Conservation (phyloP, 2,888 invertebrate species). For the Pherbina coryleti region DNA sequence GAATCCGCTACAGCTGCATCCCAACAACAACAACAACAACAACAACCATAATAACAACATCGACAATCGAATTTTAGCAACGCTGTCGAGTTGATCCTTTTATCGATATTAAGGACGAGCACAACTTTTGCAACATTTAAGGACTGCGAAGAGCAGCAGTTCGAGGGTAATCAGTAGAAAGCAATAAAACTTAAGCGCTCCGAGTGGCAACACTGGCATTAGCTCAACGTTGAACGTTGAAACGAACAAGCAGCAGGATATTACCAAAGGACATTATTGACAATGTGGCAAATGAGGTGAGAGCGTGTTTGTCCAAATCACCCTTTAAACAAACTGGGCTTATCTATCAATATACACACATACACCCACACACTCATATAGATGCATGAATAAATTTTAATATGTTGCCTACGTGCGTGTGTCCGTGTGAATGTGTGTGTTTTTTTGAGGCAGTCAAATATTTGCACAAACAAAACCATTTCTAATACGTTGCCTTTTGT, state of each 20-base stretch:
- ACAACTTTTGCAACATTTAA: neutral
- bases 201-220: neutral
- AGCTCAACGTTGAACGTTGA: neutral
- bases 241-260: neutral
- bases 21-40: neutral
- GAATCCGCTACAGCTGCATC: neutral
- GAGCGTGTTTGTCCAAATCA: neutral
- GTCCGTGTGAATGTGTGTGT: neutral
- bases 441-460: neutral
- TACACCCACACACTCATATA: too few relatives aligned
- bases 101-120: neutral
- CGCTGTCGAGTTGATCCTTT: conserved; percentile 10
- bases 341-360: too few relatives aligned
- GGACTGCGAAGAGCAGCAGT: neutral
- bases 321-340: too few relatives aligned
- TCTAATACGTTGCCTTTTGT: neutral
- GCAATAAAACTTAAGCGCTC: conserved; percentile 16
- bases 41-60: neutral
- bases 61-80: neutral
- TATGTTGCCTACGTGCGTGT: neutral
- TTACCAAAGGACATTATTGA: neutral
- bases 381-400: too few relatives aligned
- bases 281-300: neutral
- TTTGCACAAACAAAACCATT: neutral
- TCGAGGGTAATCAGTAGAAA: neutral